Percentiles rank a stretch among this genome's conserved stretches.
These are phyloP conservation scores for Pterocles burchelli DNA, from an alignment of 2,113 vertebrate species.

Conservation along the genomic window DNA sequence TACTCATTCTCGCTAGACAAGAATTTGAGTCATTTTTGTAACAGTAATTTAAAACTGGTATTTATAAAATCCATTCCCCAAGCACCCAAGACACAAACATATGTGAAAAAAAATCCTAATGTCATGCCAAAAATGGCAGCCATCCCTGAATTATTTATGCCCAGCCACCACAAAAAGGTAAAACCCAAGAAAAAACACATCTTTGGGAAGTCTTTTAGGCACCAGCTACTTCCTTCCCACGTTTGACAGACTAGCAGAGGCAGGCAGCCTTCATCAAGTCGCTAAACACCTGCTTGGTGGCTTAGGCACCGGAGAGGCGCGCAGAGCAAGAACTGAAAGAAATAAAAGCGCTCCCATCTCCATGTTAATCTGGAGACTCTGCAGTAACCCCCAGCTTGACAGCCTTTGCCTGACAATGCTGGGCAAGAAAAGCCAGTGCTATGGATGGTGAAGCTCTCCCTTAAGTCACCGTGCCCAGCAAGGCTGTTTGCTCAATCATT, in stretches of 20 bases:
- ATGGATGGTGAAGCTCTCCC: rapidly evolving
- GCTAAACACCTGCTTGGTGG: not conserved
- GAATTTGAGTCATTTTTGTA: not conserved
- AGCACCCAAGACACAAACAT: not conserved
- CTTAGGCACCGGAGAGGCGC: not conserved
- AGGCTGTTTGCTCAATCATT: not conserved
- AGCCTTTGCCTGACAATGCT: not conserved
- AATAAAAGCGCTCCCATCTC: not conserved
- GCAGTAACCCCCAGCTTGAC: not conserved
- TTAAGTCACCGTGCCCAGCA: not conserved
- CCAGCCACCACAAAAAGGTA: not conserved
- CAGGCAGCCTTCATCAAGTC: not conserved
- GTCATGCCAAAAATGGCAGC: not conserved
- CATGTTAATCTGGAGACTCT: not conserved
- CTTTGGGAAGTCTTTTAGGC: not conserved
- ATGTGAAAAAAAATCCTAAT: not conserved
- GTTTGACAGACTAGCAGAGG: not conserved
- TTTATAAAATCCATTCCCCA: not conserved
- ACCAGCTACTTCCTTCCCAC: not conserved
- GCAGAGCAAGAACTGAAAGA: not conserved
- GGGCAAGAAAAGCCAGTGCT: rapidly evolving
- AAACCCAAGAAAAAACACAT: not conserved
- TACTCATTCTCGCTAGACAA: not conserved
- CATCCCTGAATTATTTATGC: not conserved
- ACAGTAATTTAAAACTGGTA: not conserved